phyloP scores from a whole-genome alignment of 2,888 invertebrate genomes.

The Papilio demoleus region DNA sequence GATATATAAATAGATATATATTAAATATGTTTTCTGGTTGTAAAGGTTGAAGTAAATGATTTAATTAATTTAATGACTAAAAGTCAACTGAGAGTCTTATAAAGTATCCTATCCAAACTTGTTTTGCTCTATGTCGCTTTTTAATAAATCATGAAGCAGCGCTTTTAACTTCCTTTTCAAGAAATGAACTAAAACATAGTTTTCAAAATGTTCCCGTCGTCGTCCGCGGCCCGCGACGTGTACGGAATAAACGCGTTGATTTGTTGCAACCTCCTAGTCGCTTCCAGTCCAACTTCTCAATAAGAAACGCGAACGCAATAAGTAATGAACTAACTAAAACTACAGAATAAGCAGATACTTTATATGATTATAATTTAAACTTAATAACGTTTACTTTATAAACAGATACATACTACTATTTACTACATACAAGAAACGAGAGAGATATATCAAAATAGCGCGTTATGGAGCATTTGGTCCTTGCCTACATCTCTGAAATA shows the following conservation, averaged over 20 bases:
- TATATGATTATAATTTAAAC: constrained; percentile 3
- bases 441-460: too few species aligned
- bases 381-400: not conserved
- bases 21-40: too few species aligned
- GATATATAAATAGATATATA: too few species aligned
- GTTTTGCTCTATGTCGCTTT: constrained; percentile 1
- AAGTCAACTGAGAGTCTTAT: not conserved
- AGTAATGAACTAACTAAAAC: constrained; percentile 27
- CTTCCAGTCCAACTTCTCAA: constrained; percentile 32
- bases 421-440: too few species aligned
- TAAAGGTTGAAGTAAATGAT: too few species aligned
- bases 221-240: constrained; percentile 31
- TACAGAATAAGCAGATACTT: not conserved
- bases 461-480: too few species aligned
- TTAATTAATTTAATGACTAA: too few species aligned
- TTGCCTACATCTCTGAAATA: too few species aligned
- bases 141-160: constrained; percentile 21
- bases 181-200: constrained; percentile 34
- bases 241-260: constrained; percentile 39
- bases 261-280: constrained; percentile 31
- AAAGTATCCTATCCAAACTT: not conserved
- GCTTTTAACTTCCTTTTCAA: constrained; percentile 24
- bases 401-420: too few species aligned
- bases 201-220: constrained; percentile 29
- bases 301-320: constrained; percentile 34